Evolutionary conservation across 1,140 invertebrate species (phyloP).

Genomic region (Cecropterus lyciades): DNA sequence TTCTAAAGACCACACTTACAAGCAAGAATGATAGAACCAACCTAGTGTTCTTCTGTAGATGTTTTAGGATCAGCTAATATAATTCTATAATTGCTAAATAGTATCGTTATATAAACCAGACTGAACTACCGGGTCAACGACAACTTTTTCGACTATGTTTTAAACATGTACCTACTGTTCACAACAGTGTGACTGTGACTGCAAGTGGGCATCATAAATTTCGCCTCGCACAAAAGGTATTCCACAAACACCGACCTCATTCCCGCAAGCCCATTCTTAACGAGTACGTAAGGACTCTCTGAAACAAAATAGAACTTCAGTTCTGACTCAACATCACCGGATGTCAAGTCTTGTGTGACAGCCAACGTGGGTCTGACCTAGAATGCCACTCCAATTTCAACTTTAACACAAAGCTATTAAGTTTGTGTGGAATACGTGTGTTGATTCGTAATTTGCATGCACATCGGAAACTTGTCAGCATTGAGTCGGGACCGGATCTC

Average conservation of each 20-base stretch:
- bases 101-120: too few relatives aligned
- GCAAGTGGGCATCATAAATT: constrained; percentile 31
- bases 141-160: not conserved
- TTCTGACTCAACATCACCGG: constrained; percentile 47
- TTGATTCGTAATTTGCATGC: constrained; percentile 57
- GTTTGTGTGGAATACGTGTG: constrained; percentile 29
- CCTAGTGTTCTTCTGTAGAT: too few relatives aligned
- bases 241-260: constrained; percentile 33
- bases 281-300: constrained; percentile 40
- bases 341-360: constrained; percentile 50
- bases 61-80: too few relatives aligned
- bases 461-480: constrained; percentile 57
- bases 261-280: constrained; percentile 41
- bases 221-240: constrained; percentile 31
- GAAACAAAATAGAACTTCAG: constrained; percentile 47
- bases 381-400: constrained; percentile 36
- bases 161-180: not conserved
- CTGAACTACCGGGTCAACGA: too few relatives aligned
- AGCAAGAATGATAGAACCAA: too few relatives aligned
- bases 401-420: constrained; percentile 43
- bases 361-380: constrained; percentile 42
- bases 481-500: constrained; percentile 51
- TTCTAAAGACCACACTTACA: too few relatives aligned
- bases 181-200: constrained; percentile 12
- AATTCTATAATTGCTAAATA: too few relatives aligned